Conservation (phyloP, 2,888 invertebrate genomes). For the Ommatoiulus sabulosus region DNA sequence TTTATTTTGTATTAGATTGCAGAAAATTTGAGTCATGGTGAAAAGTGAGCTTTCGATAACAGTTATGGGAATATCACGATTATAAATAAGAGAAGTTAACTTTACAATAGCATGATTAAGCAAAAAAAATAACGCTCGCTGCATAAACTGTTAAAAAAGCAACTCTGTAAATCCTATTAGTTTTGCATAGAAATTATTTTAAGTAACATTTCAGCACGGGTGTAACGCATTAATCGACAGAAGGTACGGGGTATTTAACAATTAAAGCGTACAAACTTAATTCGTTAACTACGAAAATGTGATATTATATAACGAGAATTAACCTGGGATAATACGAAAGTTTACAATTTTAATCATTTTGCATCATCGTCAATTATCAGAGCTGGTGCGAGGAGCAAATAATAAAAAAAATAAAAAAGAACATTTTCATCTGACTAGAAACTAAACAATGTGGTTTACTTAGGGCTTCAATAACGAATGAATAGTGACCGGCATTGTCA, state of each 20-base stretch:
- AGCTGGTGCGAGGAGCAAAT: neutral
- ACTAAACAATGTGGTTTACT: slow-evolving; percentile 16
- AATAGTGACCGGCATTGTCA: slow-evolving; percentile 29
- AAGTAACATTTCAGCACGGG: slow-evolving; percentile 7
- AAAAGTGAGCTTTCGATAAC: neutral
- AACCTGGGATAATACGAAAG: slow-evolving; percentile 5
- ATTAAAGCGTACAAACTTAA: neutral
- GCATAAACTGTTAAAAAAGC: neutral
- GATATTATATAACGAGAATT: neutral
- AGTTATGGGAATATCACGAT: slow-evolving; percentile 27
- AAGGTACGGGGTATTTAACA: neutral
- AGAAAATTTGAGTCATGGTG: neutral
- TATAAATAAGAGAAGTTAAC: neutral
- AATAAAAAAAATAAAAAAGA: neutral
- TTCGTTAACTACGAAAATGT: neutral
- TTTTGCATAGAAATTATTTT: slow-evolving; percentile 38
- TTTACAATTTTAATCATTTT: neutral
- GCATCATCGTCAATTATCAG: slow-evolving; percentile 5
- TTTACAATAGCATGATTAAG: neutral
- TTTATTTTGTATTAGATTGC: neutral
- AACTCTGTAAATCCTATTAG: neutral
- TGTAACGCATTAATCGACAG: neutral
- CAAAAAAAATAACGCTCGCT: neutral
- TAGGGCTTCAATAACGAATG: slow-evolving; percentile 6
- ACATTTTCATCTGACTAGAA: slow-evolving; percentile 31